phyloP scores from a whole-genome alignment of 2,113 vertebrate species.

The Tragelaphus scriptus region DNA sequence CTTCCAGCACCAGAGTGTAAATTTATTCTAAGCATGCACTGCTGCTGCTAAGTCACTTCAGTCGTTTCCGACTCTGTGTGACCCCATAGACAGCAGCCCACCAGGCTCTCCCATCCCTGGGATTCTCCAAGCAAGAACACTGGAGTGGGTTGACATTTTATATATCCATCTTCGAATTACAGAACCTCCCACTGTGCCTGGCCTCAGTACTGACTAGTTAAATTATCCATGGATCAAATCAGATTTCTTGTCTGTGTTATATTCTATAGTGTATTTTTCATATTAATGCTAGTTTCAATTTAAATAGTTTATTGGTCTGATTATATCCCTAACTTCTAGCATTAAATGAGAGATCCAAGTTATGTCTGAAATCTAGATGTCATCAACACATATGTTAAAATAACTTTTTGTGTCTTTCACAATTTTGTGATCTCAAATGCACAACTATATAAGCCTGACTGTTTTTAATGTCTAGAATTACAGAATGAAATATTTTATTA shows the following conservation, averaged over 20 bases:
- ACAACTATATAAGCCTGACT: not conserved
- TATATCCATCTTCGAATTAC: slow-evolving; percentile 13
- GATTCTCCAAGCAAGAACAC: too few relatives aligned
- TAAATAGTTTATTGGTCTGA: not conserved
- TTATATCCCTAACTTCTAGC: not conserved
- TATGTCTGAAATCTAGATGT: not conserved
- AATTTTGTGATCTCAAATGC: not conserved
- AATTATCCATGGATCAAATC: not conserved
- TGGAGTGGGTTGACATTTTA: not conserved
- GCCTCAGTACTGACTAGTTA: not conserved
- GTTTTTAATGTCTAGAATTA: not conserved
- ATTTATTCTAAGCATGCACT: not conserved
- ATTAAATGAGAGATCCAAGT: not conserved
- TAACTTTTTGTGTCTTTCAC: not conserved
- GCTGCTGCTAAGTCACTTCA: too few relatives aligned
- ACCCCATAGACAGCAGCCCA: too few relatives aligned
- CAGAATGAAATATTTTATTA: not conserved
- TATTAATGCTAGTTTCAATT: not conserved
- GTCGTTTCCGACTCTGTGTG: too few relatives aligned
- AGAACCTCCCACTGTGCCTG: not conserved
- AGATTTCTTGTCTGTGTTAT: not conserved
- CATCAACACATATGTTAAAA: not conserved
- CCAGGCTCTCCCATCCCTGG: too few relatives aligned
- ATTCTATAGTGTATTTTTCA: not conserved
- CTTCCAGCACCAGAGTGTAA: not conserved